Evolutionary conservation across 1,140 invertebrate genomes (phyloP).

Genomic region (Amyelois transitella): DNA sequence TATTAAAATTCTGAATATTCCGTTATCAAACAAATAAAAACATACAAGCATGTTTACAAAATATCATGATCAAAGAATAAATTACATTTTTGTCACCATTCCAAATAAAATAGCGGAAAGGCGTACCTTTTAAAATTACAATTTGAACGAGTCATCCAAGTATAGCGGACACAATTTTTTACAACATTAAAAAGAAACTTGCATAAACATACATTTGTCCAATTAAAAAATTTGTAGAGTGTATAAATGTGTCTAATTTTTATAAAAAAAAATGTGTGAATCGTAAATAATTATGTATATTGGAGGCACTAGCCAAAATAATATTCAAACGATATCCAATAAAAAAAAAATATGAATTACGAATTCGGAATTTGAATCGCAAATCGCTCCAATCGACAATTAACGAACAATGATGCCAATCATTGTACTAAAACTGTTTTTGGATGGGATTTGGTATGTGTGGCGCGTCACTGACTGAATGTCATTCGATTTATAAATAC

Average conservation of each 20-base stretch:
- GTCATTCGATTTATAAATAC: constrained; percentile 75
- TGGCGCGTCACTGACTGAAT: constrained; percentile 67
- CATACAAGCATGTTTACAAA: neutral
- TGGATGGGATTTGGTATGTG: constrained; percentile 73
- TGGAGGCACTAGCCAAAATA: neutral
- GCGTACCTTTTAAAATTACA: constrained; percentile 29
- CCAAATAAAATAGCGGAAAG: constrained; percentile 15
- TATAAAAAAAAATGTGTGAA: neutral
- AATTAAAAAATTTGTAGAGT: too few relatives aligned
- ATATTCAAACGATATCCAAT: neutral
- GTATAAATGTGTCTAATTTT: too few relatives aligned
- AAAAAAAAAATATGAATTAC: neutral
- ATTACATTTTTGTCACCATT: constrained; percentile 9
- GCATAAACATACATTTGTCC: too few relatives aligned
- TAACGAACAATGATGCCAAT: constrained; percentile 67
- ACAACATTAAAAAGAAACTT: too few relatives aligned
- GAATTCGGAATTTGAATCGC: neutral
- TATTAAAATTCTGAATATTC: neutral
- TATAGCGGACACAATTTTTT: neutral
- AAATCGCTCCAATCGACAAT: constrained; percentile 22
- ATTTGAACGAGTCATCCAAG: constrained; percentile 23
- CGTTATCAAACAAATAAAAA: neutral
- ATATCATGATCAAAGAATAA: neutral
- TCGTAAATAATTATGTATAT: too few relatives aligned
- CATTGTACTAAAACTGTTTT: constrained; percentile 70